Evolutionary conservation across 2,113 vertebrate species (phyloP).

Genomic region (Gopherus flavomarginatus): DNA sequence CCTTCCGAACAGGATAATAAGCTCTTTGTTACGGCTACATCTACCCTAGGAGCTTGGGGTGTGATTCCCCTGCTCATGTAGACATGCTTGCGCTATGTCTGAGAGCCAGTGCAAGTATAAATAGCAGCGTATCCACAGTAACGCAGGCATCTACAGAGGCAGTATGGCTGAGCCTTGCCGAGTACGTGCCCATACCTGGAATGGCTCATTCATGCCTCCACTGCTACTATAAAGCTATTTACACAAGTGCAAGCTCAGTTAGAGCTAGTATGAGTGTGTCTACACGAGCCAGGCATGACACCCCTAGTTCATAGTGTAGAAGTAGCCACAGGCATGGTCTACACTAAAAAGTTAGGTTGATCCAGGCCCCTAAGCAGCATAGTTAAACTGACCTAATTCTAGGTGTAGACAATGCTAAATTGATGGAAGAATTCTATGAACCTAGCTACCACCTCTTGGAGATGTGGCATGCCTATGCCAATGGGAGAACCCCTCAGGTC

Average conservation of each 20-base stretch:
- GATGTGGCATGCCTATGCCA: background rate
- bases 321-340: background rate
- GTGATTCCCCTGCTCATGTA: background rate
- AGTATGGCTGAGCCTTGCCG: background rate
- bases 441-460: background rate
- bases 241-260: background rate
- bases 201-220: background rate
- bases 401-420: too few species aligned
- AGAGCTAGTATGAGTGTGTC: background rate
- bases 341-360: background rate
- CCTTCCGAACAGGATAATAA: accelerated
- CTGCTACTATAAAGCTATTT: background rate
- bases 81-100: background rate
- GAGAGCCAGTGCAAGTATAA: background rate
- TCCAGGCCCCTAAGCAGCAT: background rate
- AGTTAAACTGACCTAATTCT: background rate
- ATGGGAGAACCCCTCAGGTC: background rate
- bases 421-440: background rate
- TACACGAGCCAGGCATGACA: background rate
- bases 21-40: background rate
- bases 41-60: background rate
- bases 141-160: background rate
- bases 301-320: background rate
- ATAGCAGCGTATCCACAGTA: background rate
- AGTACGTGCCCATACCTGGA: background rate